Conservation (phyloP, 2,888 invertebrate species). For the Notodonta dromedarius region DNA sequence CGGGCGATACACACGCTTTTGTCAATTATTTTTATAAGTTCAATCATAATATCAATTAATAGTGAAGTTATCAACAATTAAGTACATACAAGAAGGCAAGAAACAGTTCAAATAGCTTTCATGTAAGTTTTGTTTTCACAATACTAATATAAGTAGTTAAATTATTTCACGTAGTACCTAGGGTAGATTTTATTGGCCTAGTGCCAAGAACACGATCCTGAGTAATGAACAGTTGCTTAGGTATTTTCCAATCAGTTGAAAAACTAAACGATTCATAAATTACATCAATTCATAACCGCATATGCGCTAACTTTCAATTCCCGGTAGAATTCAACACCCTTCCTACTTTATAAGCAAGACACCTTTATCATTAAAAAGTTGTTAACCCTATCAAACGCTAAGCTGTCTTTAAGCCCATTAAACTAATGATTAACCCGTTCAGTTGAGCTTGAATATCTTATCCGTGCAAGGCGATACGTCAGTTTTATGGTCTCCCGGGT, state of each 20-base stretch:
- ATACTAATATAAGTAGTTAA: too few species aligned
- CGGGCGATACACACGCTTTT: conserved; percentile 16
- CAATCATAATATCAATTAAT: background rate
- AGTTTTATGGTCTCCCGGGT: background rate
- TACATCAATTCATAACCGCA: too few species aligned
- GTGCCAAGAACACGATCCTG: too few species aligned
- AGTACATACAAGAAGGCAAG: background rate
- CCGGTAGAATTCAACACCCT: too few species aligned
- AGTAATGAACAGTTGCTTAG: too few species aligned
- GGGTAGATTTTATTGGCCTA: too few species aligned
- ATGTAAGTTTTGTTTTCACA: too few species aligned
- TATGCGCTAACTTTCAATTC: too few species aligned
- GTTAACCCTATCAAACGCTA: background rate
- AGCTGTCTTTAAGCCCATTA: conserved; percentile 2
- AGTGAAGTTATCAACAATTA: background rate
- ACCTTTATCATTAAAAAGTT: conserved; percentile 7
- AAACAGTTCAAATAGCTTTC: too few species aligned
- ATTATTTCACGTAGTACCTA: too few species aligned
- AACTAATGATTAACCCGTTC: conserved; percentile 3
- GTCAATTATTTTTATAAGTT: background rate
- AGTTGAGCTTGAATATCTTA: conserved; percentile 4
- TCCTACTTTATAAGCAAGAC: background rate
- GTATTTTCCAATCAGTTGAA: too few species aligned
- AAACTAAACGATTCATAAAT: too few species aligned
- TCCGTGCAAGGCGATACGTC: background rate